Evolutionary conservation across 2,888 invertebrate genomes (phyloP).

Genomic region (Lydus trimaculatus): DNA sequence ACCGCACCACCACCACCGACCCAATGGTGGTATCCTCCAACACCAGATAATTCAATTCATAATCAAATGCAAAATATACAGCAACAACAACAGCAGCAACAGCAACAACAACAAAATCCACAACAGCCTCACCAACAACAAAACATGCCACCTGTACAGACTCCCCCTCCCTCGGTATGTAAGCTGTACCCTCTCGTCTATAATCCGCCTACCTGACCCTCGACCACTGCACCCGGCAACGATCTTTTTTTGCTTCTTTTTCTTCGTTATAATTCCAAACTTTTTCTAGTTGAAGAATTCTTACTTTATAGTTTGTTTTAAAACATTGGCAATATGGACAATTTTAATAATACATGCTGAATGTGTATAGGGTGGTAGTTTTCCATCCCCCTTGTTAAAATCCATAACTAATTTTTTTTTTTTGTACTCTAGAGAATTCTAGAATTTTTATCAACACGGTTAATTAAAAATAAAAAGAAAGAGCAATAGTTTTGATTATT

Average conservation of each 20-base stretch:
- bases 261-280: not conserved
- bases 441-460: not conserved
- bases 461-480: not conserved
- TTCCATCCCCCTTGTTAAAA: too few relatives aligned
- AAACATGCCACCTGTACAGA: conserved; percentile 58
- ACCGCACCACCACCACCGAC: conserved; percentile 61
- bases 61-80: conserved; percentile 65
- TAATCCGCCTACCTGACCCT: conserved; percentile 39
- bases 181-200: conserved; percentile 23
- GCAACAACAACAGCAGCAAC: conserved; percentile 42
- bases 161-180: conserved; percentile 59
- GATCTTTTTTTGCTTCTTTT: conserved; percentile 20
- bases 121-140: conserved; percentile 43
- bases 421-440: too few relatives aligned
- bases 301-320: not conserved
- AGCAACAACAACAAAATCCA: conserved; percentile 31
- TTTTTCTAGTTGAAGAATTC: not conserved
- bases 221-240: conserved; percentile 25
- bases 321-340: too few relatives aligned
- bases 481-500: not conserved
- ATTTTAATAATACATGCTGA: too few relatives aligned
- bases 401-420: too few relatives aligned
- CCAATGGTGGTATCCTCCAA: conserved; percentile 80
- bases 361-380: not conserved
- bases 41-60: conserved; percentile 67